Base-by-base conservation (phyloP, 2,888 invertebrate species). In the Hymenopus coronatus region DNA sequence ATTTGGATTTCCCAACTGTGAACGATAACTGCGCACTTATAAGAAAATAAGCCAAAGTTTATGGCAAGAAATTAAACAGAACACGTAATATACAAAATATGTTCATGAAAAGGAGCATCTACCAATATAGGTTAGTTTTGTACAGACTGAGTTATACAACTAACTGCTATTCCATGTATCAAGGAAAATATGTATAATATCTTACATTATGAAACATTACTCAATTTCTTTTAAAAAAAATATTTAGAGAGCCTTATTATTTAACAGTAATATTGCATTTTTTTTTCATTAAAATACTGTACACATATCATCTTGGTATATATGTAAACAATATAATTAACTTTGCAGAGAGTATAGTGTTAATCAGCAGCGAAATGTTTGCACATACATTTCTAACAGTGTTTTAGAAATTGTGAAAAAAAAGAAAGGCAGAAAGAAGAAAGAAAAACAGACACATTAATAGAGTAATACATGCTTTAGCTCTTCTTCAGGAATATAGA, bases 221-320 rank as follows among this genome's bases (percentile, higher is more conserved):
- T 85, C 82, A 20, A 30, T 85, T 81, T 82, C 40, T 82, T 85
- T 81, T 28, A 88, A 85, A 88, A 82, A 30, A 46, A 85, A 46
- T 46, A 82, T 88, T 85, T 85, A 88, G 88, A 88, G 88, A 88
- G 88, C 87, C 40, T 82, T 84, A 85, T 54, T 88, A 87, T 85
- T 85, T 90, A 89, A 90, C 90, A 90, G 89, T 89, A 89, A 90
- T 90, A 90, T 90, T 90, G 90, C 90, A 88, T 88, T 88, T 88
- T 25, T 88, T 14, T 87, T 90, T 90, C 88, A 89, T 89, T 85
- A 90, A 90, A 90, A 90, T 90, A 90, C 90, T 90, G 90, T 89
- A 90, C 88, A 90, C 85, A 89, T 88, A 88, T 89, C 82, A 89
- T 70, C 54, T 70, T 70, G 54, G 82, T 85, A 88, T 88, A 89